These are phyloP conservation scores for Synchiropus splendidus DNA, from an alignment of 2,113 vertebrate species.

Conservation along the genomic window DNA sequence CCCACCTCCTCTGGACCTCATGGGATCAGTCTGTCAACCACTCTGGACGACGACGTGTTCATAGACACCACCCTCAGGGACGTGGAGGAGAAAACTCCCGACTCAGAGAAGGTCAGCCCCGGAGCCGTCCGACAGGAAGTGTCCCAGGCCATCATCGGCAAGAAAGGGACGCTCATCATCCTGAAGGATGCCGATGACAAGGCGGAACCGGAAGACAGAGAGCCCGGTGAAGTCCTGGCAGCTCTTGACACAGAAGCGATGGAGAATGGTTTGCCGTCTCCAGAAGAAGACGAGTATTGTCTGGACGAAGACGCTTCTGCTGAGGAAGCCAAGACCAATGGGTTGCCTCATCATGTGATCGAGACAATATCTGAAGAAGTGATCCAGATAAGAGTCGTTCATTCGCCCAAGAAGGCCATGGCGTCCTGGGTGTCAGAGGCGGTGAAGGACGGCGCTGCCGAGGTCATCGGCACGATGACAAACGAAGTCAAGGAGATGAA, in stretches of 20 bases:
- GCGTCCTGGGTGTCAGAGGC: conserved; percentile 53
- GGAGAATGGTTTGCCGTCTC: background rate
- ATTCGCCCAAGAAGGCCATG: conserved; percentile 58
- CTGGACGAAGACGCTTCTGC: conserved; percentile 9
- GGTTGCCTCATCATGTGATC: conserved; percentile 9
- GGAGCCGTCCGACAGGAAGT: conserved; percentile 70
- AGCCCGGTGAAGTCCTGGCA: conserved; percentile 5
- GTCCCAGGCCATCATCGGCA: conserved; percentile 63
- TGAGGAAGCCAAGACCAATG: conserved; percentile 5
- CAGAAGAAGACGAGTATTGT: conserved; percentile 11
- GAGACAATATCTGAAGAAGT: conserved; percentile 29
- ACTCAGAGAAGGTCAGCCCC: conserved; percentile 71
- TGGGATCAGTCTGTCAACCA: conserved; percentile 63
- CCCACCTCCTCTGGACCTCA: conserved; percentile 63
- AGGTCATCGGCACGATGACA: conserved; percentile 6
- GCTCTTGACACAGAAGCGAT: conserved; percentile 3
- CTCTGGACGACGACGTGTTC: conserved; percentile 75
- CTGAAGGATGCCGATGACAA: conserved; percentile 46
- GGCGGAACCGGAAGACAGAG: conserved; percentile 21
- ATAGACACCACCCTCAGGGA: conserved; percentile 67
- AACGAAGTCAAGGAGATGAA: conserved; percentile 15
- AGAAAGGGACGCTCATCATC: conserved; percentile 62
- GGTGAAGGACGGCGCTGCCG: conserved; percentile 10
- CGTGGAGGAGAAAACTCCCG: conserved; percentile 69
- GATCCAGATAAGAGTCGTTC: conserved; percentile 21